Evolutionary conservation across 2,113 vertebrate species (phyloP).

Genomic region (Prochilodus magdalenae): DNA sequence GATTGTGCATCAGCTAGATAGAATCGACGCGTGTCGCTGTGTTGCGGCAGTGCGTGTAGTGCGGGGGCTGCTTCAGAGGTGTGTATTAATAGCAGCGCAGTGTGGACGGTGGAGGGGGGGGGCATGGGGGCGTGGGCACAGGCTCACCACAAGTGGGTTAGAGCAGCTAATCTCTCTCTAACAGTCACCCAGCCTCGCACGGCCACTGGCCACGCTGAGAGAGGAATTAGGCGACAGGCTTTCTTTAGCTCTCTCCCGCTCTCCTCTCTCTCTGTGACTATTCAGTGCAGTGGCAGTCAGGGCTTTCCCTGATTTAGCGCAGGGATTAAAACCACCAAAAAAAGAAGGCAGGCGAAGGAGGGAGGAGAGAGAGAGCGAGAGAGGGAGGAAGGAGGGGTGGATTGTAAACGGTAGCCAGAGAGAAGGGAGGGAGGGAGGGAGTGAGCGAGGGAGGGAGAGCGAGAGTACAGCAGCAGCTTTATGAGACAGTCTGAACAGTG

Average conservation of each 20-base stretch:
- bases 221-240: conserved; percentile 60
- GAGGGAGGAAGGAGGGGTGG: conserved; percentile 45
- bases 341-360: conserved; percentile 5
- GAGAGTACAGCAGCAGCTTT: neutral
- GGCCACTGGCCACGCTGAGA: conserved; percentile 36
- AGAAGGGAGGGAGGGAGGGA: conserved; percentile 63
- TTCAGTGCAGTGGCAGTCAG: conserved; percentile 56
- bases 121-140: conserved; percentile 48
- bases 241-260: conserved; percentile 53
- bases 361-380: conserved; percentile 32
- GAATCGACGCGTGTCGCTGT: conserved; percentile 60
- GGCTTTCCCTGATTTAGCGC: conserved; percentile 73
- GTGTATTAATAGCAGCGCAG: conserved; percentile 38
- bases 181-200: conserved; percentile 40
- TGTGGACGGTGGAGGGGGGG: conserved; percentile 40
- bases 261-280: conserved; percentile 53
- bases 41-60: neutral
- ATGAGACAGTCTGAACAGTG: conserved; percentile 36
- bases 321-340: conserved; percentile 57
- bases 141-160: conserved; percentile 67
- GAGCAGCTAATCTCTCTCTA: conserved; percentile 70
- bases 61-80: conserved; percentile 14
- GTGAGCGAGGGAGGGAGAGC: conserved; percentile 59
- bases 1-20: conserved; percentile 30
- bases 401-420: conserved; percentile 57